Evolutionary conservation across 2,113 vertebrate species (phyloP).

Genomic region (Engystomops pustulosus): DNA sequence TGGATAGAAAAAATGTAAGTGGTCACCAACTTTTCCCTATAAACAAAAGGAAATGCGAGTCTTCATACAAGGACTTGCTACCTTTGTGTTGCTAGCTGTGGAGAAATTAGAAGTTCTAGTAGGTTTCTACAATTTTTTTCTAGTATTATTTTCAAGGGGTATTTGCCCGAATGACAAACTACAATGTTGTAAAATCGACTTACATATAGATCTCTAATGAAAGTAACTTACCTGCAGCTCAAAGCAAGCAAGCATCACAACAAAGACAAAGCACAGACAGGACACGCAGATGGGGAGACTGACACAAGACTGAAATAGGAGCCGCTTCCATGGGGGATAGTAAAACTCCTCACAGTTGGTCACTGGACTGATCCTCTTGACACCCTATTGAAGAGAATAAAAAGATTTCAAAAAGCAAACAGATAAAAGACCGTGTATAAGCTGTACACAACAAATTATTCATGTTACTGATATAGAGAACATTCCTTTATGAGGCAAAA

Average conservation of each 20-base stretch:
- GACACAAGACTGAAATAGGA: constrained; percentile 91
- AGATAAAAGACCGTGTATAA: background rate
- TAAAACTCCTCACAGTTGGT: constrained; percentile 92
- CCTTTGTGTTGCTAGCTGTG: no score
- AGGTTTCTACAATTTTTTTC: no score
- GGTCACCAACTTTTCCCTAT: no score
- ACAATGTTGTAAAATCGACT: no score
- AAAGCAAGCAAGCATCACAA: constrained; percentile 96
- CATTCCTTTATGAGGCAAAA: no score
- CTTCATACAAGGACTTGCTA: no score
- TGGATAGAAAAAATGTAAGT: no score
- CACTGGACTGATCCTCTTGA: constrained; percentile 90
- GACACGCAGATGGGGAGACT: constrained; percentile 91
- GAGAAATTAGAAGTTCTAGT: no score
- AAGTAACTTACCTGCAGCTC: constrained; percentile 87
- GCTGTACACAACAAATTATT: background rate
- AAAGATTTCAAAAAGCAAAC: background rate
- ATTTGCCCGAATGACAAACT: no score
- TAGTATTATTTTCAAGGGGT: no score
- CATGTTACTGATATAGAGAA: background rate
- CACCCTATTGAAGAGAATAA: constrained; percentile 71
- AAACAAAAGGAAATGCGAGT: no score
- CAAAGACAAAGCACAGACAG: constrained; percentile 91
- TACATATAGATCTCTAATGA: no score
- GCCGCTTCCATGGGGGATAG: constrained; percentile 91